These are phyloP conservation scores for Apis cerana DNA, from an alignment of 1,140 invertebrate species.

Conservation along the genomic window DNA sequence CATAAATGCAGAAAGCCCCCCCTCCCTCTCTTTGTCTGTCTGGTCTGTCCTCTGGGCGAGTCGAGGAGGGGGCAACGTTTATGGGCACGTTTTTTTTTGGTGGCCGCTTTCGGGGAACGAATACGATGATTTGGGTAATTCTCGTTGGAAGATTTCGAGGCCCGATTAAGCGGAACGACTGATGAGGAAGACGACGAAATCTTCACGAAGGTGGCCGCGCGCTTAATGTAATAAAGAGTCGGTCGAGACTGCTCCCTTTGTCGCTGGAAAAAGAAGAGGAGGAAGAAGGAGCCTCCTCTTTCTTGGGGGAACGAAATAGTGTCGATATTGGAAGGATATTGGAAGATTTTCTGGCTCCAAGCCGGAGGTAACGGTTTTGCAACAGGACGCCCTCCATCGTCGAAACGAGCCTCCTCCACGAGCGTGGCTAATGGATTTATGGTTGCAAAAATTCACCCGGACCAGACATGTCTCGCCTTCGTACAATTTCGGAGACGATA, in stretches of 20 bases:
- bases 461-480: slow-evolving; percentile 63
- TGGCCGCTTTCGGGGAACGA: slow-evolving; percentile 47
- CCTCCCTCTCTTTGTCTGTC: background rate
- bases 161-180: slow-evolving; percentile 53
- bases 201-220: slow-evolving; percentile 33
- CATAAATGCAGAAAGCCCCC: slow-evolving; percentile 39
- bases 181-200: slow-evolving; percentile 43
- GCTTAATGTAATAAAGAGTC: slow-evolving; percentile 40
- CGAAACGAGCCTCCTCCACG: background rate
- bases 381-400: background rate
- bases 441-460: slow-evolving; percentile 57
- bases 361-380: too few species aligned
- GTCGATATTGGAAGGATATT: too few species aligned
- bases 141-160: slow-evolving; percentile 38
- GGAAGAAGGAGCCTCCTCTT: too few species aligned
- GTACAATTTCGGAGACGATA: slow-evolving; percentile 68
- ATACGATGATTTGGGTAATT: slow-evolving; percentile 53
- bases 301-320: too few species aligned
- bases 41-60: background rate
- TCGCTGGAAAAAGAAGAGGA: background rate
- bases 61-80: slow-evolving; percentile 30
- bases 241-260: background rate
- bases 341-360: too few species aligned
- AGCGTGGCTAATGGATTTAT: slow-evolving; percentile 60
- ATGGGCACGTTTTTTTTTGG: slow-evolving; percentile 40